Percentiles rank a stretch among this genome's conserved stretches.
These are phyloP conservation scores for Hermatobates lingyangjiaoensis DNA, from an alignment of 1,140 invertebrate genomes.

Conservation along the genomic window DNA sequence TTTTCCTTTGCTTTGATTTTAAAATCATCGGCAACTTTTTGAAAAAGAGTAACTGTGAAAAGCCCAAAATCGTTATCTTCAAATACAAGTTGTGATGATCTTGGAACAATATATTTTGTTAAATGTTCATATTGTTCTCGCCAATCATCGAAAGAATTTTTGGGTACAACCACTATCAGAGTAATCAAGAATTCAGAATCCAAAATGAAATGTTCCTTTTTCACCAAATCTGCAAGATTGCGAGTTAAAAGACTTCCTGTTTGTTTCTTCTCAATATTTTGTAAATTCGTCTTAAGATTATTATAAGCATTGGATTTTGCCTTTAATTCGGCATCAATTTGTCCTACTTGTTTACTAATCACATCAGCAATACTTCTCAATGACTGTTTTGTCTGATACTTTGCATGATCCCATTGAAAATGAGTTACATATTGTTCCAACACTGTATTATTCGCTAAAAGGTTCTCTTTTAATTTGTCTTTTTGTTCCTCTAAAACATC, in stretches of 20 bases:
- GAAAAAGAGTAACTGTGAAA: conserved; percentile 91
- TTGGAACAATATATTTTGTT: conserved; percentile 92
- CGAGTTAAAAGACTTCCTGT: conserved; percentile 89
- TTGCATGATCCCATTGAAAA: conserved; percentile 99
- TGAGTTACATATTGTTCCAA: conserved; percentile 89
- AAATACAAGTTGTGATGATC: conserved; percentile 70
- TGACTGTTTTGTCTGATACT: conserved; percentile 97
- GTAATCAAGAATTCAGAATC: conserved; percentile 95
- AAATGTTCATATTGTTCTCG: conserved; percentile 80
- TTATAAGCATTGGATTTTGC: conserved; percentile 92
- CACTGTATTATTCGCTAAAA: conserved; percentile 90
- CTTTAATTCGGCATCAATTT: conserved; percentile 95
- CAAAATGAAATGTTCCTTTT: conserved; percentile 93
- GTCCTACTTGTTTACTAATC: conserved; percentile 95
- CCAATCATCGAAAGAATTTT: conserved; percentile 71
- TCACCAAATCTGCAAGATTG: conserved; percentile 80
- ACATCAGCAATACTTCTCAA: conserved; percentile 92
- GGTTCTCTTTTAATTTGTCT: conserved; percentile 89
- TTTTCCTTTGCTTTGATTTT: conserved; percentile 89
- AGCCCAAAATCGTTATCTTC: conserved; percentile 88
- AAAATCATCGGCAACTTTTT: conserved; percentile 92
- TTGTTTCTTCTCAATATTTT: conserved; percentile 95
- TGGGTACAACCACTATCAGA: conserved; percentile 82
- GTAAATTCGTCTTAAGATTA: conserved; percentile 85
- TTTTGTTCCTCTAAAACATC: conserved; percentile 95